Evolutionary conservation across 2,113 vertebrate genomes (phyloP).

Genomic region (Rhadina sibilatrix): DNA sequence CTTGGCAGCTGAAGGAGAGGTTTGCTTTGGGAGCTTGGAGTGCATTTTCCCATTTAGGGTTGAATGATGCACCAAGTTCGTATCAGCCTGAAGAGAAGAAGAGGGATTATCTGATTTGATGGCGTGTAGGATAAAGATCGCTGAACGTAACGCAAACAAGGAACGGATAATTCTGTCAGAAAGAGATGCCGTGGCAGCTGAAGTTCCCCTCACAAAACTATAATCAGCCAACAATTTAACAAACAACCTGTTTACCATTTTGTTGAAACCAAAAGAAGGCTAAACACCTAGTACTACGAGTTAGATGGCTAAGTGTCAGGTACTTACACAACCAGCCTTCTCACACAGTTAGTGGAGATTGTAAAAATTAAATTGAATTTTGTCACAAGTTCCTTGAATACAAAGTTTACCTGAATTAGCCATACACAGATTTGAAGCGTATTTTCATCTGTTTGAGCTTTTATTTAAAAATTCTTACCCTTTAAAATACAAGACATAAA

Average conservation of each 20-base stretch:
- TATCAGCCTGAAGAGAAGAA: conserved; percentile 61
- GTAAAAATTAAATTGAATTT: background rate
- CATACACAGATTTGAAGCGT: background rate
- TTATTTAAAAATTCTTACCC: background rate
- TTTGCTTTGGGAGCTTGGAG: conserved; percentile 55
- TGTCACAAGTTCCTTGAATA: background rate
- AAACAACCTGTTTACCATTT: background rate
- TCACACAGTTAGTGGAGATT: background rate
- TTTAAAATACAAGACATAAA: background rate
- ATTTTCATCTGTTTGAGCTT: background rate
- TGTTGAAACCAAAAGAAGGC: background rate
- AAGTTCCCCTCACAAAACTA: background rate
- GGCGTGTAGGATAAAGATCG: background rate
- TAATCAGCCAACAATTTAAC: background rate
- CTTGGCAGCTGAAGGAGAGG: conserved; percentile 34
- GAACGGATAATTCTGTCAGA: background rate
- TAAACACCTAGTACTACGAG: background rate
- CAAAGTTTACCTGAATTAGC: background rate
- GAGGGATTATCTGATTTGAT: conserved; percentile 3
- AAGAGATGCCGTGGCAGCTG: background rate
- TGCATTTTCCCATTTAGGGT: conserved; percentile 58
- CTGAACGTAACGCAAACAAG: background rate
- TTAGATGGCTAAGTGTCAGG: background rate
- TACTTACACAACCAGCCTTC: background rate
- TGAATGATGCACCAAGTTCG: background rate